Evolutionary conservation across 2,888 invertebrate genomes (phyloP), one percentile per base, ranked within the genome.

Genomic region (Linyphia triangularis): DNA sequence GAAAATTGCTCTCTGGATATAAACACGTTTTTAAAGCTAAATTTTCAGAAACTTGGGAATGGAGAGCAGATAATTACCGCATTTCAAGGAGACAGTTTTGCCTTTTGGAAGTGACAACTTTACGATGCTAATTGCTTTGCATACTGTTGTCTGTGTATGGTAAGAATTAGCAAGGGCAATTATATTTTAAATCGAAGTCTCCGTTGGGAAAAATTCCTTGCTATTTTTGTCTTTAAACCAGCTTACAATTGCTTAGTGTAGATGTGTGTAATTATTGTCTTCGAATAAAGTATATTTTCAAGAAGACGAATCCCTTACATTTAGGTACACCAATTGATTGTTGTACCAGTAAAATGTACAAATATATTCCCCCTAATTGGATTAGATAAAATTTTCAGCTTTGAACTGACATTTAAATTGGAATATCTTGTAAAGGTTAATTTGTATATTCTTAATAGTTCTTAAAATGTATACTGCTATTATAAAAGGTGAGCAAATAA

Each of bases 171-270:
- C 30, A 73, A 51, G 30, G 57, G 57, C 59, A 73, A 73, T 73
- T 73, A 73, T 73, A 30, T 73, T 57, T 57, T 10, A 73, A 73
- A 73, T 59, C 59, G 73, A 57, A 73, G 57, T 57, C 30, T 59
- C 57, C n/a, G 57, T 19, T 13, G 13, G 73, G 73, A 30, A 73
- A 59, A 30, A 19, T n/a, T 30, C 57, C 30, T 7, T 16, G 59
- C 9, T 59, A 33, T 33, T 59, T 57, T 73, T 19, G 22, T 51
- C 28, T 30, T 73, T 33, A 59, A 73, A 73, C 51, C 30, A 59
- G 59, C 22, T 10, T 73, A 30, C 19, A 57, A 73, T 59, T 51
- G 57, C 57, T 22, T 30, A 26, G 30, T 13, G 37, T 43, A 70
- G 40, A 70, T 70, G 70, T 13, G 40, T 51, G 51, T 51, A 51